Evolutionary conservation across 1,140 invertebrate genomes (phyloP), one percentile per base, ranked within the genome.

Genomic region (Piezodorus guildinii): DNA sequence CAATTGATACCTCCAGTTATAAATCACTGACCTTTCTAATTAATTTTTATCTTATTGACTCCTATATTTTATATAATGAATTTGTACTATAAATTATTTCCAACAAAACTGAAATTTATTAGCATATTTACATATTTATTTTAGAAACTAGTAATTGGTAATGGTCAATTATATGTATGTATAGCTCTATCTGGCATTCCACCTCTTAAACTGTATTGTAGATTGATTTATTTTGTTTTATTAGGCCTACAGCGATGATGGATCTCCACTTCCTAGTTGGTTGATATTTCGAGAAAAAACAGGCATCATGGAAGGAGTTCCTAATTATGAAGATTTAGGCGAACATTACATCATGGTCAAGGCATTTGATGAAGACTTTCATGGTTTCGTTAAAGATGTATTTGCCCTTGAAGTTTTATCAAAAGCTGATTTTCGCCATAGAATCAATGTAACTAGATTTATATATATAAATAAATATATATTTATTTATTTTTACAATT

Each of bases 391-490:
- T 23, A 76, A 77, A 66, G 79, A 80, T 70, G 72, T 74, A 19
- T 82, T 82, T 70, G 76, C 79, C 60, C 73, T 86, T 44, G 77
- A 83, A 69, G 81, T 85, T 5, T 62, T 79, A 3, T 74, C 74
- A 0, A 73, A 75, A 39, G 73, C 73, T 25, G 62, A 66, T 19
- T 69, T 71, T 56, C 68, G 69, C 52, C 72, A 68, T 51, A 71
- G 72, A 27, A 27, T 59, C n/a, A 21, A 59, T 59, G 62, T 66
- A 62, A 46, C 54, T 63, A 56, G 39, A 63, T 46, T 34, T 65
- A 44, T 51, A 51, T 62, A 65, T 62, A 25, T 54, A 65, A n/a
- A n/a, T 65, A 61, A 62, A 52, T 14, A 46, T 63, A 62, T 44
- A 45, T 51, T 46, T 21, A n/a, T 46, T 3, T 34, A 52, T 60